Evolutionary conservation across 2,888 invertebrate species (phyloP), one percentile per base, ranked within the genome.

Genomic region (Luperina nickerlii): DNA sequence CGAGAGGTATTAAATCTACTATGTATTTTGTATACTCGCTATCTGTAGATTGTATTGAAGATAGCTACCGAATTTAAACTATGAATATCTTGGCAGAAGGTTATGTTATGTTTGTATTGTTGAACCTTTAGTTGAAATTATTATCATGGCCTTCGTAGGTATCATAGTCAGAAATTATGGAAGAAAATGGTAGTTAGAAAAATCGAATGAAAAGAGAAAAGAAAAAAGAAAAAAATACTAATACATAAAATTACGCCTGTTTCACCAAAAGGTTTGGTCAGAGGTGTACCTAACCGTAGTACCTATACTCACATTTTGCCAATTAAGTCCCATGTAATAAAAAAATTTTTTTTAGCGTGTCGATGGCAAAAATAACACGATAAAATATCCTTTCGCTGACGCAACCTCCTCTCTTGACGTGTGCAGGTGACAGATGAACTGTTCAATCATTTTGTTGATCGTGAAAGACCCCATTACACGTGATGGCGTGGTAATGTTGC

Each of bases 11-110:
- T 92, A 92, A 92, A 91, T 90, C 91, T 90, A 85, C 81, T 66
- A 81, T 73, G 42, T 66, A 42, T 51, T 38, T 32, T 32, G 71
- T 71, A 3, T 77, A 86, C 79, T 85, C 88, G 90, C 91, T 90
- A 90, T 93, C 87, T 86, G 83, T 79, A 90, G 94, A 94, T 94
- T 89, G 90, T 88, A 91, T 92, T 91, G 76, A 87, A 91, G 94
- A 94, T 95, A 94, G 87, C 91, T 86, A 81, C 88, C 85, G 82
- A 91, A 90, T 89, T 89, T 90, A 87, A 91, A 90, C 42, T 57
- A 63, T 80, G 57, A 68, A 68, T 60, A 5, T 83, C 27, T 18
- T 72, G 2, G 54, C 24, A 63, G n/a, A 73, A 60, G 79, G 73
- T 68, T 63, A 51, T 45, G 27, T 18, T 51, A 13, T 57, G 5